Percentiles rank a stretch among this genome's conserved stretches.
Conservation (phyloP, 2,113 vertebrate species). For the Mystacornis crossleyi region DNA sequence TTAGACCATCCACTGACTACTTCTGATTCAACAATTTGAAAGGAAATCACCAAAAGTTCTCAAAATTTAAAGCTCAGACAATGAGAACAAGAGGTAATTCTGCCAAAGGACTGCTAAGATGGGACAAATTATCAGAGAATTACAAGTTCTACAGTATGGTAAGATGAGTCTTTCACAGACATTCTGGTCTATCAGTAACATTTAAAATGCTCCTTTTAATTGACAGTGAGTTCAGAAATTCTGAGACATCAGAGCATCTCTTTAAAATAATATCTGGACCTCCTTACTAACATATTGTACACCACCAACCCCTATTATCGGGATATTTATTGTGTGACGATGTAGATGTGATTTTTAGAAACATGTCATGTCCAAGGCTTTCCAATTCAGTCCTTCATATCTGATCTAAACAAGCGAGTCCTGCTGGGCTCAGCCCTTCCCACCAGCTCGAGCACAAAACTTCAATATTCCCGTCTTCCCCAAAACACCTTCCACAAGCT, state of each 20-base stretch:
- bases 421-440: neutral
- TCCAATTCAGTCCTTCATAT: neutral
- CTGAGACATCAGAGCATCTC: neutral
- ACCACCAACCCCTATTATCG: neutral
- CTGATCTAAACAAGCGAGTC: neutral
- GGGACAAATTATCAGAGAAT: neutral
- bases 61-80: neutral
- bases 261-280: neutral
- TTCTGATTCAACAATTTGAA: neutral
- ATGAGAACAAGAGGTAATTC: neutral
- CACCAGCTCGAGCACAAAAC: neutral
- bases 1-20: neutral
- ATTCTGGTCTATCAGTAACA: neutral
- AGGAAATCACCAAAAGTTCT: neutral
- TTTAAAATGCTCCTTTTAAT: neutral
- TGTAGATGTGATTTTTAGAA: neutral
- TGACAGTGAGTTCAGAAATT: neutral
- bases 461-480: neutral
- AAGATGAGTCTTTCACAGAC: neutral
- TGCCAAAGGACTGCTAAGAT: neutral
- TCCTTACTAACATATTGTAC: neutral
- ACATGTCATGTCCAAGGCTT: neutral
- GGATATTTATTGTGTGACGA: neutral
- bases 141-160: neutral
- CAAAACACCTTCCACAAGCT: neutral